Evolutionary conservation across 2,888 invertebrate genomes (phyloP).

Genomic region (Euplexia lucipara): DNA sequence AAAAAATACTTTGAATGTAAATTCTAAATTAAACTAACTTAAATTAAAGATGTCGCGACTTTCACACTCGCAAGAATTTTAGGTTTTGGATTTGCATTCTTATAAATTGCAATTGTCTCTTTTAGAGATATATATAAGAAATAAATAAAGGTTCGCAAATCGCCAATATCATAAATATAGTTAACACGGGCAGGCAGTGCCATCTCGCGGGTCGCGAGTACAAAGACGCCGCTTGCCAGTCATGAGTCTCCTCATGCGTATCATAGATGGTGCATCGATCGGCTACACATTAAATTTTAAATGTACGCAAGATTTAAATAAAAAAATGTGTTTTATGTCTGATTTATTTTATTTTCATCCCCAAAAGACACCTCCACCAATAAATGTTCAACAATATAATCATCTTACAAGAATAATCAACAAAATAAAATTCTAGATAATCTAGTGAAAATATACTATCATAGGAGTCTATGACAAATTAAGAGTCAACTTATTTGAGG

Average conservation of each 20-base stretch:
- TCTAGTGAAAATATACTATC: constrained; percentile 40
- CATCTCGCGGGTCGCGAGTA: not conserved
- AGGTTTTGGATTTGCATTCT: too few relatives aligned
- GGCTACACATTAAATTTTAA: not conserved
- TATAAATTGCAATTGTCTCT: too few relatives aligned
- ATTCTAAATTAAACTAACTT: too few relatives aligned
- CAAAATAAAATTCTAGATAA: constrained; percentile 62
- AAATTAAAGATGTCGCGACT: too few relatives aligned
- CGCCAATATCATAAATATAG: too few relatives aligned
- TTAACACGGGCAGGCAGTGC: not conserved
- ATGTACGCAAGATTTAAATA: not conserved
- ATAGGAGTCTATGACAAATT: constrained; percentile 28
- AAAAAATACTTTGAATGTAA: too few relatives aligned
- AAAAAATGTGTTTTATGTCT: not conserved
- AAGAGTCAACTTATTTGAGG: constrained; percentile 38
- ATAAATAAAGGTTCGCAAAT: too few relatives aligned
- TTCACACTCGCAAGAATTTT: too few relatives aligned
- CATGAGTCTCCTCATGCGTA: too few relatives aligned
- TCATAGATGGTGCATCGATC: not conserved
- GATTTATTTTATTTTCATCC: constrained; percentile 68
- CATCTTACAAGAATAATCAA: constrained; percentile 65
- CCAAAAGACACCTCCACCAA: constrained; percentile 79
- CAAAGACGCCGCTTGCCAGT: not conserved
- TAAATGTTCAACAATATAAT: constrained; percentile 63
- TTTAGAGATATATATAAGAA: too few relatives aligned